A percentile compares a stretch with the other conserved stretches of the same genome.
phyloP scores from a whole-genome alignment of 2,888 invertebrate species.

The Macrophya alboannulata region DNA sequence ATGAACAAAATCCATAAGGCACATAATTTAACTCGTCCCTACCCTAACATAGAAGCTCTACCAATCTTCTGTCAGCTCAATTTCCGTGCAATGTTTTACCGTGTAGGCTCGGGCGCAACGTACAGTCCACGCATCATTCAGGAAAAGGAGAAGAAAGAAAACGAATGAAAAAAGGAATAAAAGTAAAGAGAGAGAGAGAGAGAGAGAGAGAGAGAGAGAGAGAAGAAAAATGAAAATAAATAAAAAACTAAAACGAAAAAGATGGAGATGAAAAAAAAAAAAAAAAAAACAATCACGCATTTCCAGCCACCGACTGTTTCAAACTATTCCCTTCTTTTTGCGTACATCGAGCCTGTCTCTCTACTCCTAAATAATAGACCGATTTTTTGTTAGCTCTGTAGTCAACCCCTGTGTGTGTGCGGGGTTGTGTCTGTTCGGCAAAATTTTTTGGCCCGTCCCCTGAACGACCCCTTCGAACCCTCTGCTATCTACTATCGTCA shows the following conservation, averaged over 20 bases:
- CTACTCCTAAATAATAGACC: conserved; percentile 50
- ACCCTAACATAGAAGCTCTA: conserved; percentile 30
- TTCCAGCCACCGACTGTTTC: conserved; percentile 45
- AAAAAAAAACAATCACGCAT: conserved; percentile 39
- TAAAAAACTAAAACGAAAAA: not conserved
- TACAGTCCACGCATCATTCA: conserved; percentile 7
- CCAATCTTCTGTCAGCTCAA: conserved; percentile 55
- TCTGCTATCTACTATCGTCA: not conserved
- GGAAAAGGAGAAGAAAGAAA: not conserved
- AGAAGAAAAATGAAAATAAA: not conserved
- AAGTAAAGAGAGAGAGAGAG: not conserved
- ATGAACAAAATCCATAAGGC: not conserved
- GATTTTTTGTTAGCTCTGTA: not conserved
- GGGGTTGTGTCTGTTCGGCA: not conserved
- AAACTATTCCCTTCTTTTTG: conserved; percentile 37
- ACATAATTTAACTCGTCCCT: conserved; percentile 25
- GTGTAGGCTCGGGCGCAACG: not conserved
- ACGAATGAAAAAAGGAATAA: not conserved
- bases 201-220: too few species aligned
- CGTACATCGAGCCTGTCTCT: conserved; percentile 45
- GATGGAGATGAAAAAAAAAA: not conserved
- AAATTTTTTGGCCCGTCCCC: conserved; percentile 3
- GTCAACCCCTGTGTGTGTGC: not conserved
- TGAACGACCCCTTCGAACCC: not conserved
- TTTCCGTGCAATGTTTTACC: conserved; percentile 53